These are phyloP conservation scores for Apodemus agrarius DNA, from an alignment of 2,797 vertebrate genomes.

Conservation along the genomic window DNA sequence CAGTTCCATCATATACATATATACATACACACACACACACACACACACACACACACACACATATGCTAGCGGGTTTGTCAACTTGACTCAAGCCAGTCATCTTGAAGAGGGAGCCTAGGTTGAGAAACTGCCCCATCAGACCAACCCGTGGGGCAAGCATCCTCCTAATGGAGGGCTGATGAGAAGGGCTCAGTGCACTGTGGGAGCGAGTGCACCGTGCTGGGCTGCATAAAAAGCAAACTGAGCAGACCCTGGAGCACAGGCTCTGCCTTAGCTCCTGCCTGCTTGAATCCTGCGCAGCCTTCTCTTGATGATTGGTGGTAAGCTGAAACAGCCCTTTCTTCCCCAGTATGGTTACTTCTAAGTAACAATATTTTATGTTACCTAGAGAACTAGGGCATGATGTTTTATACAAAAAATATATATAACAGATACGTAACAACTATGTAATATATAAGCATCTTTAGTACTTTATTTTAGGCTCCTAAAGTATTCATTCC, in stretches of 20 bases:
- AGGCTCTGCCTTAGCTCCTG: neutral
- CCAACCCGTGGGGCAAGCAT: neutral
- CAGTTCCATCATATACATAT: too few relatives aligned
- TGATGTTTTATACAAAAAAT: neutral
- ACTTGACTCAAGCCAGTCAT: neutral
- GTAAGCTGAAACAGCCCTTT: neutral
- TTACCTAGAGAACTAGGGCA: neutral
- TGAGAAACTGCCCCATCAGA: neutral
- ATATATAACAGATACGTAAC: neutral
- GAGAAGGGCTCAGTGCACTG: neutral
- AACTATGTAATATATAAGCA: too few relatives aligned
- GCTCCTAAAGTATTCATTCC: neutral
- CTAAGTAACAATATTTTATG: neutral
- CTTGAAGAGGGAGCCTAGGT: neutral
- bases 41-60: neutral
- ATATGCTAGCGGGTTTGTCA: neutral
- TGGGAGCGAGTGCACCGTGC: neutral
- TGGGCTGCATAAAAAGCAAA: neutral
- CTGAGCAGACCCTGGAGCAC: neutral
- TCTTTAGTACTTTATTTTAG: constrained; percentile 1
- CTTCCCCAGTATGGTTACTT: neutral
- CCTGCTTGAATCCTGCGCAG: neutral
- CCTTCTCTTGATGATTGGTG: neutral
- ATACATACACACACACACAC: neutral
- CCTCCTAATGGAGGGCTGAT: neutral